Evolutionary conservation across 2,797 vertebrate genomes (phyloP).

Genomic region (Heliangelus exortis): DNA sequence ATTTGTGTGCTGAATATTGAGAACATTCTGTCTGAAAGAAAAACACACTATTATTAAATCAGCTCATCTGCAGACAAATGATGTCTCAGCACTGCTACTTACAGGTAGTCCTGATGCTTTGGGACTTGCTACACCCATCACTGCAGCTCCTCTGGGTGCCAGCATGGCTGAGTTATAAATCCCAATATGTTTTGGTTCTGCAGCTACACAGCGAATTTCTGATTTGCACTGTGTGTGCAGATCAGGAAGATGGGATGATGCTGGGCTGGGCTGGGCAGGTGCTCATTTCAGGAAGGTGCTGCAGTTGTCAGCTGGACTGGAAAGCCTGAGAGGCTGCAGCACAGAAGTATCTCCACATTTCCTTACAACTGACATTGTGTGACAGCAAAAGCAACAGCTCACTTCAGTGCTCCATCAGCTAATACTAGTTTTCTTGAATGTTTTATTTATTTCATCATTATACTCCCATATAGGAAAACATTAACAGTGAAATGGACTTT

Average conservation of each 20-base stretch:
- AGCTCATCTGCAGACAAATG: not conserved
- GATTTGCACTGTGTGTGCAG: not conserved
- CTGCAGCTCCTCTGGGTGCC: not conserved
- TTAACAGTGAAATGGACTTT: not conserved
- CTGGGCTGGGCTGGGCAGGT: not conserved
- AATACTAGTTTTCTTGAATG: not conserved
- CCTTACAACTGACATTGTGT: not conserved
- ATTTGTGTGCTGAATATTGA: constrained; percentile 26
- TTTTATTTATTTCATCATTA: not conserved
- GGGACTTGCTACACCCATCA: not conserved
- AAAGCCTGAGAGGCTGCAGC: not conserved
- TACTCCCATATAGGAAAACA: not conserved
- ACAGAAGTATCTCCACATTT: not conserved
- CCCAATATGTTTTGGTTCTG: not conserved
- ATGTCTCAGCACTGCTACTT: not conserved
- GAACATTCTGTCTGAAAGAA: not conserved
- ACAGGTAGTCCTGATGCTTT: not conserved
- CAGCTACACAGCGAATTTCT: not conserved
- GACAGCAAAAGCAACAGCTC: not conserved
- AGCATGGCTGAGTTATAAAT: not conserved
- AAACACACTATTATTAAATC: not conserved
- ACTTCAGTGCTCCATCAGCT: not conserved
- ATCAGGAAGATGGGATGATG: not conserved
- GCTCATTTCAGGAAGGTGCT: not conserved
- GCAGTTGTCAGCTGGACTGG: not conserved